Evolutionary conservation across 2,797 vertebrate species (phyloP).

Genomic region (Sebastes hubbsi): DNA sequence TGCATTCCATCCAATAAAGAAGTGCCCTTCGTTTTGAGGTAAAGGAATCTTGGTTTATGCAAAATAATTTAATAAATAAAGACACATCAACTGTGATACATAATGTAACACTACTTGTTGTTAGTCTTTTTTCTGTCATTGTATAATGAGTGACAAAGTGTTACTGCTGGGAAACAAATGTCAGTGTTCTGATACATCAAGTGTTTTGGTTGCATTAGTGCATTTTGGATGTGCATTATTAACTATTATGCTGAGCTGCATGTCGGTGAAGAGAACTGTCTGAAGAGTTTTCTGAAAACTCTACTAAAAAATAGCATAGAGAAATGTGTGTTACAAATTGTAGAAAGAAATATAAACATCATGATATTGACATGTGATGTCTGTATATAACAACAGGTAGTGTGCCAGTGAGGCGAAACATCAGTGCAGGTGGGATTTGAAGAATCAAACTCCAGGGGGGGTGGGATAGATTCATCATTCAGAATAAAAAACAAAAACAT

Average conservation of each 20-base stretch:
- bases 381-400: slow-evolving; percentile 21
- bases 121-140: neutral
- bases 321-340: neutral
- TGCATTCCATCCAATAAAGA: neutral
- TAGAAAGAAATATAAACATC: neutral
- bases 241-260: neutral
- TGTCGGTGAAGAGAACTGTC: neutral
- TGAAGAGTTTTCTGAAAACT: neutral
- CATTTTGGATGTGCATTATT: neutral
- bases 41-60: neutral
- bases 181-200: neutral
- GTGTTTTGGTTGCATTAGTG: neutral
- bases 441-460: slow-evolving; percentile 31
- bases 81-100: neutral
- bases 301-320: neutral
- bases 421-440: slow-evolving; percentile 39
- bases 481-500: slow-evolving; percentile 49
- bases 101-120: neutral
- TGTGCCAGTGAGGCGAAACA: slow-evolving; percentile 6
- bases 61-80: neutral
- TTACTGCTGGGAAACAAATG: neutral
- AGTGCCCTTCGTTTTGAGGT: neutral
- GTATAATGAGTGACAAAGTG: neutral
- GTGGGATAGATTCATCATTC: slow-evolving; percentile 52
- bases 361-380: slow-evolving; percentile 6